Evolutionary conservation across 2,888 invertebrate genomes (phyloP).

Genomic region (Timema podura): DNA sequence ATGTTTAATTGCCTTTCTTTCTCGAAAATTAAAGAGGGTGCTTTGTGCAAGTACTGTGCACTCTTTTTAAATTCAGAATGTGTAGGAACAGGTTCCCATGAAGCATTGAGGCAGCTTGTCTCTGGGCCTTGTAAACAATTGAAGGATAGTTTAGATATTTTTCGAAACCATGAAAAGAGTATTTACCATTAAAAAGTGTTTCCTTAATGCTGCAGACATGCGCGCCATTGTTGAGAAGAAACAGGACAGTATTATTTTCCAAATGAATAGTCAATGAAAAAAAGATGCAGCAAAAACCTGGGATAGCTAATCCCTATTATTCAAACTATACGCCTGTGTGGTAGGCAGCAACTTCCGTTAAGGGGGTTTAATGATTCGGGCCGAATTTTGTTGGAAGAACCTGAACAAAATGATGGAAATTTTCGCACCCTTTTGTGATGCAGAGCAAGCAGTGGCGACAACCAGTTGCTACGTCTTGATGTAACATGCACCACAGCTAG

Average conservation of each 20-base stretch:
- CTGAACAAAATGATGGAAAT: too few species aligned
- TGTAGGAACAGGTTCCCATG: conserved; percentile 6
- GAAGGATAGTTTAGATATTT: background rate
- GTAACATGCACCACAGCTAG: too few species aligned
- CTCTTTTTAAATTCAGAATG: background rate
- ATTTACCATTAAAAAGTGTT: background rate
- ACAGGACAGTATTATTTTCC: conserved; percentile 5
- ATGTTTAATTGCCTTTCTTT: background rate
- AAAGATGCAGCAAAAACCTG: background rate
- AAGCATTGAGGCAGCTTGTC: background rate
- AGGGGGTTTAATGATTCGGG: too few species aligned
- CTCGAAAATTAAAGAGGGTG: background rate
- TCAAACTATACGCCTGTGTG: background rate
- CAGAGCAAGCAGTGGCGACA: too few species aligned
- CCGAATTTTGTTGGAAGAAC: too few species aligned
- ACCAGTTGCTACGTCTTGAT: too few species aligned
- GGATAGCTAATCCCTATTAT: background rate
- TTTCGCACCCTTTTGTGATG: too few species aligned
- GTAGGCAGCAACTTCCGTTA: too few species aligned
- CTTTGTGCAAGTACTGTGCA: conserved; percentile 1
- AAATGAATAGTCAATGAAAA: background rate
- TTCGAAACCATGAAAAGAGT: background rate
- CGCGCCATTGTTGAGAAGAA: background rate
- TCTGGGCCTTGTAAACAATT: background rate
- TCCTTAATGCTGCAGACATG: background rate